These are phyloP conservation scores for Mactromeris polynyma DNA, from an alignment of 2,888 invertebrate species.

Conservation along the genomic window DNA sequence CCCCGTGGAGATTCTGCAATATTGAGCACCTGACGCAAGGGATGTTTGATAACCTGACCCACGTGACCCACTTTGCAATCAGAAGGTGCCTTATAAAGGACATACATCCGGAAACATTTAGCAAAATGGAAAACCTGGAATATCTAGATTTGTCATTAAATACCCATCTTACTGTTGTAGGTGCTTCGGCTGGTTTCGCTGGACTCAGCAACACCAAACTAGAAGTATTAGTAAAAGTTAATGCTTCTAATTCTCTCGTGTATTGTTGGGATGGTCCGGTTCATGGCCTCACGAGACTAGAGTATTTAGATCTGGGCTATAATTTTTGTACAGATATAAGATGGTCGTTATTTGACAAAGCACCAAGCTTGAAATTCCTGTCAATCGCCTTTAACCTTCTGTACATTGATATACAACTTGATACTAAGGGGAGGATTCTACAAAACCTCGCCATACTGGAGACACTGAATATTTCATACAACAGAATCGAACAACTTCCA, in stretches of 20 bases:
- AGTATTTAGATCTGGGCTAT: constrained; percentile 36
- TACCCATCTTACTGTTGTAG: constrained; percentile 13
- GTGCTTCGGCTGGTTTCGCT: not conserved
- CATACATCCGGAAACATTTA: constrained; percentile 21
- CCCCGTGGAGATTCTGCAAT: constrained; percentile 33
- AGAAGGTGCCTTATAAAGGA: constrained; percentile 28
- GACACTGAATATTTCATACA: constrained; percentile 31
- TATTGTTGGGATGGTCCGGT: constrained; percentile 58
- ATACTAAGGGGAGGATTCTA: constrained; percentile 28
- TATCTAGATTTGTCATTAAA: constrained; percentile 50
- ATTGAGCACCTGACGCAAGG: constrained; percentile 3
- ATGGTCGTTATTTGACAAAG: constrained; percentile 31
- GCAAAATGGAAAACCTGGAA: constrained; percentile 9
- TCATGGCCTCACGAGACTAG: constrained; percentile 26
- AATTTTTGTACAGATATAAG: constrained; percentile 42
- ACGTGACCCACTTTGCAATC: constrained; percentile 16
- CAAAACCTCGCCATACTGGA: constrained; percentile 25
- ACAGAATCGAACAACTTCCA: constrained; percentile 34
- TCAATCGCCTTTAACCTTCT: constrained; percentile 27
- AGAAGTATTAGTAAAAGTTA: constrained; percentile 26
- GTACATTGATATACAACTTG: constrained; percentile 13
- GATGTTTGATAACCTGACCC: constrained; percentile 25
- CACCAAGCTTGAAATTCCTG: constrained; percentile 32
- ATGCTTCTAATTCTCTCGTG: constrained; percentile 44
- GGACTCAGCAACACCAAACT: constrained; percentile 32